phyloP scores from a whole-genome alignment of 1,140 invertebrate species.

The Drosophila pseudoobscura region DNA sequence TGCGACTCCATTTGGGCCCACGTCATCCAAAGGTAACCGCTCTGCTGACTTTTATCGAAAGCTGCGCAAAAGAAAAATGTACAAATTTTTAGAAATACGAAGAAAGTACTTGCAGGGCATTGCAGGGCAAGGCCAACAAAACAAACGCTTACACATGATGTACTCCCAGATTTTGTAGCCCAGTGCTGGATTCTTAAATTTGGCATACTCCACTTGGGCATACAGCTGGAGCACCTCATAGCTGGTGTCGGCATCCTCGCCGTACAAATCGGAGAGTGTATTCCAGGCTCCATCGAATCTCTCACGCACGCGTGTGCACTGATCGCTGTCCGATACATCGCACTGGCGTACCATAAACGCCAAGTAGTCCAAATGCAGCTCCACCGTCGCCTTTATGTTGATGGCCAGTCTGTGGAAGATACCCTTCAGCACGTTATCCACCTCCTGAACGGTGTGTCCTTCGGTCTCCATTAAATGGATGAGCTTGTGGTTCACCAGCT shows the following conservation, averaged over 20 bases:
- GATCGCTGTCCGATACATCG: not conserved
- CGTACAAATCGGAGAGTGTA: slow-evolving; percentile 60
- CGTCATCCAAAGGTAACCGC: slow-evolving; percentile 38
- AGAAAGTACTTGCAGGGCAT: too few species aligned
- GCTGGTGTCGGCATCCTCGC: slow-evolving; percentile 67
- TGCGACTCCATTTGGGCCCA: slow-evolving; percentile 59
- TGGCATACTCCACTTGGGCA: slow-evolving; percentile 72
- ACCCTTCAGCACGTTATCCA: slow-evolving; percentile 30
- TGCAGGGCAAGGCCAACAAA: too few species aligned
- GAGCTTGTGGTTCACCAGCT: slow-evolving; percentile 41
- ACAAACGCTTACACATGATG: slow-evolving; percentile 58
- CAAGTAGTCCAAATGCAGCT: slow-evolving; percentile 59
- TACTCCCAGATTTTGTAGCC: slow-evolving; percentile 64
- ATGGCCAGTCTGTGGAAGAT: slow-evolving; percentile 13
- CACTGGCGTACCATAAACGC: slow-evolving; percentile 53
- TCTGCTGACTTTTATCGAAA: slow-evolving; percentile 51
- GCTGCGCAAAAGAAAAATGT: slow-evolving; percentile 23
- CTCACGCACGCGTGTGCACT: slow-evolving; percentile 48
- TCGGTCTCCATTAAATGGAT: slow-evolving; percentile 44
- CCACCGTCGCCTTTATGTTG: slow-evolving; percentile 20
- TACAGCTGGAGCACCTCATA: slow-evolving; percentile 78
- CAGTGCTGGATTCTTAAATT: slow-evolving; percentile 34
- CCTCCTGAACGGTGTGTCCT: not conserved
- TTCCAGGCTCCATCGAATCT: slow-evolving; percentile 67
- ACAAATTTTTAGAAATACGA: not conserved